A percentile compares a stretch with the other conserved stretches of the same genome.
Evolutionary conservation across 2,113 vertebrate species (phyloP).

Genomic region (Dicrurus megarhynchus): DNA sequence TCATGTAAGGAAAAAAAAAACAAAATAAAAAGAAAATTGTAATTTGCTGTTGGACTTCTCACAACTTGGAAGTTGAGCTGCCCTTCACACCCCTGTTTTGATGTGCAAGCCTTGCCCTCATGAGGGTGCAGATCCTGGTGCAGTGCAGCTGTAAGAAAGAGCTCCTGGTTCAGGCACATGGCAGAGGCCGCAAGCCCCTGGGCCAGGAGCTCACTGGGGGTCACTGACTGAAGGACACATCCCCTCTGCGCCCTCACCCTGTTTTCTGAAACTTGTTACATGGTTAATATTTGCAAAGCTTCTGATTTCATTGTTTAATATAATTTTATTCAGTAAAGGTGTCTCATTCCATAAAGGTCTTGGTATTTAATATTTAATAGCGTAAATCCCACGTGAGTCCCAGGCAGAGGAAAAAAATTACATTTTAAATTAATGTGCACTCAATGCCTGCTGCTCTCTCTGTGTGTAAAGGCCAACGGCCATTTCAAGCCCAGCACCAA

Average conservation of each 20-base stretch:
- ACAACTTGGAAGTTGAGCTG: background rate
- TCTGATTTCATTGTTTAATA: slow-evolving; percentile 34
- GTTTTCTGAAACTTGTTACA: background rate
- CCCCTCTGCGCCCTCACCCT: background rate
- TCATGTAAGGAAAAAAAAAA: background rate
- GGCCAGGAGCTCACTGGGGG: background rate
- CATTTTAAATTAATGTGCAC: slow-evolving; percentile 43
- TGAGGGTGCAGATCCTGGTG: rapidly evolving
- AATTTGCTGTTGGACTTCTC: background rate
- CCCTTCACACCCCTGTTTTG: background rate
- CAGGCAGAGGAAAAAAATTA: slow-evolving; percentile 49
- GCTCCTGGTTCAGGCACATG: rapidly evolving
- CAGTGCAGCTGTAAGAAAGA: rapidly evolving
- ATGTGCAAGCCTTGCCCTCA: background rate
- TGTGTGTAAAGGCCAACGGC: background rate
- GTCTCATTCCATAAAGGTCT: slow-evolving; percentile 55
- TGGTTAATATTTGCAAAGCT: background rate
- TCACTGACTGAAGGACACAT: background rate
- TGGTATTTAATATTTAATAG: slow-evolving; percentile 69
- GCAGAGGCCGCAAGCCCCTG: background rate
- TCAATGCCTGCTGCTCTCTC: background rate
- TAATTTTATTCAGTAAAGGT: slow-evolving; percentile 47
- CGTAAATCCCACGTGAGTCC: slow-evolving; percentile 46
- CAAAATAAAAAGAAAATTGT: background rate
- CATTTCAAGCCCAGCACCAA: background rate